Conservation (phyloP, 1,140 invertebrate genomes). For the Chionoecetes opilio region DNA sequence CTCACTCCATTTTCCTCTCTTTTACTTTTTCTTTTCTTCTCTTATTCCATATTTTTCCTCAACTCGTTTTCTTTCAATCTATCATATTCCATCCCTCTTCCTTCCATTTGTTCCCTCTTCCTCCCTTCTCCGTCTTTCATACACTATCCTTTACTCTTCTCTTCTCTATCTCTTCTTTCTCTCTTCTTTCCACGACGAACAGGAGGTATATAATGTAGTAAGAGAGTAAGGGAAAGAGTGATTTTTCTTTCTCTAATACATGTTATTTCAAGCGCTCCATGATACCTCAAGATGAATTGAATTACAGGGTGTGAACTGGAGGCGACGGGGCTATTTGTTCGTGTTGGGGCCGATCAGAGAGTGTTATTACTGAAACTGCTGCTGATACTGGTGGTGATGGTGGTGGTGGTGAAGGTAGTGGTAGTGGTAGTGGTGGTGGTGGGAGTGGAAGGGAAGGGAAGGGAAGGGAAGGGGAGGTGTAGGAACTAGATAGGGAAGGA, state of each 20-base stretch:
- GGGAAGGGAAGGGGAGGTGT: neutral
- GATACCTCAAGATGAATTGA: slow-evolving; percentile 70
- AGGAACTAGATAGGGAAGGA: no score
- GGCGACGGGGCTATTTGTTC: slow-evolving; percentile 70
- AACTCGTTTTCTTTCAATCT: slow-evolving; percentile 6
- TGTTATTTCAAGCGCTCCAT: slow-evolving; percentile 65
- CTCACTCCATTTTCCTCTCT: neutral
- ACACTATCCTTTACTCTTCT: neutral
- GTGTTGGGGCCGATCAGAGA: slow-evolving; percentile 22
- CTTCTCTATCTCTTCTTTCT: neutral
- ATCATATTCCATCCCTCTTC: neutral
- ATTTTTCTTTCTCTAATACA: slow-evolving; percentile 65
- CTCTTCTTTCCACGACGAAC: no score
- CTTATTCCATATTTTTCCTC: slow-evolving; percentile 22
- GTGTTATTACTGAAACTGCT: slow-evolving; percentile 57
- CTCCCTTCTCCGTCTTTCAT: neutral
- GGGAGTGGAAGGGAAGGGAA: neutral
- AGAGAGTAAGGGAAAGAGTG: slow-evolving; percentile 49
- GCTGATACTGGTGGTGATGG: slow-evolving; percentile 40
- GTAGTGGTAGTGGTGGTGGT: no score
- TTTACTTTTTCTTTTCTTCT: slow-evolving; percentile 18
- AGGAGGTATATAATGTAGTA: slow-evolving; percentile 20
- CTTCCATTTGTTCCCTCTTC: neutral
- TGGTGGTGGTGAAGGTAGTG: slow-evolving; percentile 56
- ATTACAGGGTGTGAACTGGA: slow-evolving; percentile 61